Base-by-base conservation (phyloP, 2,113 vertebrate genomes). In the Myiozetetes cayanensis region DNA sequence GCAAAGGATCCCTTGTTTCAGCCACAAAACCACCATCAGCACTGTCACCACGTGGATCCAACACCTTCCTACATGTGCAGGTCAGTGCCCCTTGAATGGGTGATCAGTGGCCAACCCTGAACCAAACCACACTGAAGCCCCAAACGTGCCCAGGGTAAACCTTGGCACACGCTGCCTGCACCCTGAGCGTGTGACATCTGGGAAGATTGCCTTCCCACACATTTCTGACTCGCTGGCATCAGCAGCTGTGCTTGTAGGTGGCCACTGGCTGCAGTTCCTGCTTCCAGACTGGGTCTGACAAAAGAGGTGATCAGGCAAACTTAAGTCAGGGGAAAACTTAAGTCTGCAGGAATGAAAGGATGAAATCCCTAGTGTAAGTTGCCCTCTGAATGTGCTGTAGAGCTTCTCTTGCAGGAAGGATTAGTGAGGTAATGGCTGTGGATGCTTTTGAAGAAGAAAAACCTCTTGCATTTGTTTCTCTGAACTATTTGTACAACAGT, bases 161-260 rank as follows among this genome's bases (percentile, higher is more conserved):
- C 50, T 21, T 41, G 44, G 13, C 3, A 3, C 33, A 30, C 1
- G 0, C 5, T 46, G 28, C 4, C 46, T 21, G 16, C 20, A 9
- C 13, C 35, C 44, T 2, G 30, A 31, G 41, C 1, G 1, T 0
- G 1, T 2, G 30, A 12, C 10, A 8, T 6, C 12, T 3, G 65
- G 61, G 28, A 59, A 49, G 14, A 47, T 12, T 37, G n/a, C 14
- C 66, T 46, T 78, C 46, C 39, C 8, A 2, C 1, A 8, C 12
- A 10, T 31, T 44, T 80, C 11, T 50, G 23, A 52, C 49, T 52
- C 6, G 0, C 49, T 71, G 70, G 31, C 65, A 85, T 4, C 37
- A 52, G 53, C 65, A 37, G 63, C 12, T 14, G 14, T 14, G 52
- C 27, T 23, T 37, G 55, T 11, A 46, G 20, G 43, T 16, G 58